Conservation (phyloP, 2,113 vertebrate species). For the Scomber scombrus region DNA sequence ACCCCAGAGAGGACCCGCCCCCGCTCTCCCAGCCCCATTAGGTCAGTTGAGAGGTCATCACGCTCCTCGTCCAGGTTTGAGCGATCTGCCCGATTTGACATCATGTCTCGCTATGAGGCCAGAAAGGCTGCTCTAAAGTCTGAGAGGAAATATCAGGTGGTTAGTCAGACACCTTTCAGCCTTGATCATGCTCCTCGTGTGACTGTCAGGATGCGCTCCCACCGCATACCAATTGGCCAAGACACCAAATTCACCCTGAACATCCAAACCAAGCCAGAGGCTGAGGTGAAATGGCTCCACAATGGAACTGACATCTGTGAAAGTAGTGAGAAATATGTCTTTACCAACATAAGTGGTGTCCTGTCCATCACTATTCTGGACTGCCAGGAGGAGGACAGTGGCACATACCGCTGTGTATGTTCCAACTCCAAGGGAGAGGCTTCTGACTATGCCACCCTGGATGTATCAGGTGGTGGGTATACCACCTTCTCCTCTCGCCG, state of each 20-base stretch:
- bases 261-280: slow-evolving; percentile 94
- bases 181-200: slow-evolving; percentile 95
- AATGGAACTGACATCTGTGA: slow-evolving; percentile 91
- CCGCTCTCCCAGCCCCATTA: slow-evolving; percentile 95
- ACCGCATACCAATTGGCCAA: slow-evolving; percentile 92
- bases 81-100: slow-evolving; percentile 97
- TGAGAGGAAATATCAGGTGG: slow-evolving; percentile 94
- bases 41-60: slow-evolving; percentile 91
- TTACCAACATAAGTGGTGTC: slow-evolving; percentile 93
- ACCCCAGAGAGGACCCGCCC: slow-evolving; percentile 99
- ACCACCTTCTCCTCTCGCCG: slow-evolving; percentile 92
- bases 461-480: slow-evolving; percentile 92
- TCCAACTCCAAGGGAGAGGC: slow-evolving; percentile 96
- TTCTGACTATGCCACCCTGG: slow-evolving; percentile 96
- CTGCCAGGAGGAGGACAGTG: slow-evolving; percentile 94
- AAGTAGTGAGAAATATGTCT: slow-evolving; percentile 89
- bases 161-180: slow-evolving; percentile 96
- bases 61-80: slow-evolving; percentile 96
- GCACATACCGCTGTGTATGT: slow-evolving; percentile 94
- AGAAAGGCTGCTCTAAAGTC: slow-evolving; percentile 97
- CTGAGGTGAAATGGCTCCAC: slow-evolving; percentile 94
- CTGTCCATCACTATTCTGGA: slow-evolving; percentile 92
- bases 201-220: slow-evolving; percentile 97
- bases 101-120: slow-evolving; percentile 97
- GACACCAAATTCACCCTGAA: slow-evolving; percentile 96